A percentile compares a stretch with the other conserved stretches of the same genome.
phyloP scores from a whole-genome alignment of 2,113 vertebrate genomes.

The Ahaetulla prasina region DNA sequence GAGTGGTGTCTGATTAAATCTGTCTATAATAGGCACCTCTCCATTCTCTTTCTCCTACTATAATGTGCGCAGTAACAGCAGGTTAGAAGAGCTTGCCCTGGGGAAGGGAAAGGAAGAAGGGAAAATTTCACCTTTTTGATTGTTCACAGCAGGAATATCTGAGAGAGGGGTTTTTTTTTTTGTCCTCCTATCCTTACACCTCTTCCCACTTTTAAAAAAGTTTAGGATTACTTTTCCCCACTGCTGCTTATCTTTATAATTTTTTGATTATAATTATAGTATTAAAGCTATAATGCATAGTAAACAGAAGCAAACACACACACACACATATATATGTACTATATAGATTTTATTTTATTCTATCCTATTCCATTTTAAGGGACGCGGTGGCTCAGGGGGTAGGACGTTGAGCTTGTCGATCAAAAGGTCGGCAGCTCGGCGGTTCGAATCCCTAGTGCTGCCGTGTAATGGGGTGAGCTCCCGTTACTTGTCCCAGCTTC shows the following conservation, averaged over 20 bases:
- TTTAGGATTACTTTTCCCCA: not conserved
- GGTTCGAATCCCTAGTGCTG: too few species aligned
- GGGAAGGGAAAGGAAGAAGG: not conserved
- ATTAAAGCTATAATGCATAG: not conserved
- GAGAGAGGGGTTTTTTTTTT: not conserved
- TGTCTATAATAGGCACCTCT: constrained; percentile 7
- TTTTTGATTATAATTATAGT: not conserved
- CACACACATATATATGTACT: too few species aligned
- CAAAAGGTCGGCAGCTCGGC: too few species aligned
- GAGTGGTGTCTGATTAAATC: constrained; percentile 33
- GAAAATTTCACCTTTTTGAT: constrained; percentile 7
- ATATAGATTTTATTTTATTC: not conserved
- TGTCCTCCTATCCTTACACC: not conserved
- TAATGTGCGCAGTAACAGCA: not conserved
- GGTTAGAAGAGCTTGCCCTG: not conserved
- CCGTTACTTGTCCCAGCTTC: too few species aligned
- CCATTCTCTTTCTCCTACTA: constrained; percentile 13
- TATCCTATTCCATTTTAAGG: not conserved
- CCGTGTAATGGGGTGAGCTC: too few species aligned
- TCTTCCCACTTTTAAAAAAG: constrained; percentile 5
- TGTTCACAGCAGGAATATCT: not conserved
- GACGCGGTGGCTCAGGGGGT: too few species aligned
- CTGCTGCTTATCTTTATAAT: not conserved
- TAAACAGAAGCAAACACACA: not conserved
- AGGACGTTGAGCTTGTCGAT: too few species aligned